A percentile compares a stretch with the other conserved stretches of the same genome.
Conservation (phyloP, 1,140 invertebrate genomes). For the Apis dorsata region DNA sequence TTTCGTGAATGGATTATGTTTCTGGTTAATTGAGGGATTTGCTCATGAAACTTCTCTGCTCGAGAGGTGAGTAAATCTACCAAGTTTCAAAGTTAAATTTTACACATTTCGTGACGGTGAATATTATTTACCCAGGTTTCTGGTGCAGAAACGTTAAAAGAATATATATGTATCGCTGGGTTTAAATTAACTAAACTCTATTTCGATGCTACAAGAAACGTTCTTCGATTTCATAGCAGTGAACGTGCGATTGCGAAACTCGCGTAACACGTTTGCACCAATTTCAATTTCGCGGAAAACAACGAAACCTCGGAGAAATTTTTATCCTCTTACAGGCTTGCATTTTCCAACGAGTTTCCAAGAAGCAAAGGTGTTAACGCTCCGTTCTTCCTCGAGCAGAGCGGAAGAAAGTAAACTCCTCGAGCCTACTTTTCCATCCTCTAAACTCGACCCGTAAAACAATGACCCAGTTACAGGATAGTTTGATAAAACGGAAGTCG, state of each 20-base stretch:
- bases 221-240: background rate
- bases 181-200: background rate
- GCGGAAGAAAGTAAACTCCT: background rate
- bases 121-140: background rate
- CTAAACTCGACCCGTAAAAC: background rate
- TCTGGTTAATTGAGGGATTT: too few relatives aligned
- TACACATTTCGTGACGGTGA: too few relatives aligned
- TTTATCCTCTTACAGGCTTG: too few relatives aligned
- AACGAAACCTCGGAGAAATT: background rate
- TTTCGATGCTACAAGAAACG: background rate
- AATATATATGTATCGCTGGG: background rate
- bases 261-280: background rate
- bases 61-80: background rate
- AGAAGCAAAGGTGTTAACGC: too few relatives aligned
- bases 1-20: too few relatives aligned
- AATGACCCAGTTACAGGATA: conserved; percentile 2
- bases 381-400: background rate
- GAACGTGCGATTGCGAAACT: conserved; percentile 10
- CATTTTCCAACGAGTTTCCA: too few relatives aligned
- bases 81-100: background rate
- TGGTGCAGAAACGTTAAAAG: background rate
- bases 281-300: background rate
- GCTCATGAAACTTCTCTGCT: too few relatives aligned
- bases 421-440: conserved; percentile 14
- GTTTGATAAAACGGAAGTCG: background rate